These are phyloP conservation scores for Drosophila arizonae DNA, from an alignment of 1,140 invertebrate species.

Conservation along the genomic window DNA sequence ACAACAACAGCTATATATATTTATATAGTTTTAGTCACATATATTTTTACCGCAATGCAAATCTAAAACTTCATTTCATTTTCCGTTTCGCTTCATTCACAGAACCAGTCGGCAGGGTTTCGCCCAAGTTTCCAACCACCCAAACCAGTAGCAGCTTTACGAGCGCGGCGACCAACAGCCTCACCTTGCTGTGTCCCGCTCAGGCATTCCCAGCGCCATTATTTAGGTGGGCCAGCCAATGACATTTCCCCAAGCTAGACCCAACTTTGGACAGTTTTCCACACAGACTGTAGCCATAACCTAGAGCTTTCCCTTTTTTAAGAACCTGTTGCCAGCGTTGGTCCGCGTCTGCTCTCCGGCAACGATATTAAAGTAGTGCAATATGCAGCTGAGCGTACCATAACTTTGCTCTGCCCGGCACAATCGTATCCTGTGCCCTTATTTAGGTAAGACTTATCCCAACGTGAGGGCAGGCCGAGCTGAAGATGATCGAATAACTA, in stretches of 20 bases:
- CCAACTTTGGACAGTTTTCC: slow-evolving; percentile 32
- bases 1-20: slow-evolving; percentile 1
- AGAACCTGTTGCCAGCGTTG: slow-evolving; percentile 85
- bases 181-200: slow-evolving; percentile 88
- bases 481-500: background rate
- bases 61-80: slow-evolving; percentile 24
- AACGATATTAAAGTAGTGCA: slow-evolving; percentile 84
- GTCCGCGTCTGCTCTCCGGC: slow-evolving; percentile 84
- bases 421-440: slow-evolving; percentile 88
- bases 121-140: slow-evolving; percentile 86
- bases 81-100: slow-evolving; percentile 60
- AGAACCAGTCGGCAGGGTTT: slow-evolving; percentile 83
- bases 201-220: slow-evolving; percentile 88
- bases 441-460: slow-evolving; percentile 84
- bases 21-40: slow-evolving; percentile 15
- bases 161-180: slow-evolving; percentile 84
- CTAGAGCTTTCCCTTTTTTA: slow-evolving; percentile 15
- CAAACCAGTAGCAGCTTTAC: slow-evolving; percentile 87
- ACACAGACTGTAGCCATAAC: background rate
- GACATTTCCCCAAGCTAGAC: slow-evolving; percentile 80
- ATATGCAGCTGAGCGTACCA: slow-evolving; percentile 85
- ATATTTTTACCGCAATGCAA: slow-evolving; percentile 15
- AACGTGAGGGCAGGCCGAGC: slow-evolving; percentile 23
- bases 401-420: slow-evolving; percentile 87
- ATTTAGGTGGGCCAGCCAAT: slow-evolving; percentile 86